Percentiles rank a stretch among this genome's conserved stretches.
phyloP scores from a whole-genome alignment of 2,888 invertebrate genomes.

The Mesochorus sp. region DNA sequence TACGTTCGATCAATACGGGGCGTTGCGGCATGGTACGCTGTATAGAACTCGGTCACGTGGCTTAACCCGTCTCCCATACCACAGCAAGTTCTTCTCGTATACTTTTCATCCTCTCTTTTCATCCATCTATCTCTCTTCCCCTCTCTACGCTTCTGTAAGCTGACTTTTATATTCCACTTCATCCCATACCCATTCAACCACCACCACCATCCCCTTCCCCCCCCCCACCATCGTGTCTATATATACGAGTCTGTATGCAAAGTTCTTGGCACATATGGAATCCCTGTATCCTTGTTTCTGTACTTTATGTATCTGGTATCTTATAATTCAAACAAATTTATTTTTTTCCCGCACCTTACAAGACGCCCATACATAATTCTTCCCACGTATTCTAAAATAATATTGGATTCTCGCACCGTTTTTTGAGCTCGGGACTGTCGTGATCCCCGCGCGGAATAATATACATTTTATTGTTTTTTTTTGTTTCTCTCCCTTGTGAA shows the following conservation, averaged over 20 bases:
- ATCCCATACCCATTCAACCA: slow-evolving; percentile 11
- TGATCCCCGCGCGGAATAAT: too few species aligned
- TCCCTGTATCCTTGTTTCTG: neutral
- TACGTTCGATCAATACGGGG: slow-evolving; percentile 77
- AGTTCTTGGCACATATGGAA: neutral
- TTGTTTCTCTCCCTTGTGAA: too few species aligned
- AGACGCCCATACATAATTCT: too few species aligned
- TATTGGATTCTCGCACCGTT: too few species aligned
- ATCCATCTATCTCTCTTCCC: neutral
- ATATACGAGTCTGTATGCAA: neutral
- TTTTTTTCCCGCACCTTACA: too few species aligned
- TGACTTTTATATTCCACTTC: slow-evolving; percentile 21
- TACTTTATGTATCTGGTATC: neutral
- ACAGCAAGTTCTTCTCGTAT: slow-evolving; percentile 60
- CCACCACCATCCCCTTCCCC: too few species aligned
- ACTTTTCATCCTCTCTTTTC: slow-evolving; percentile 55
- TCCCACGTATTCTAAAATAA: too few species aligned
- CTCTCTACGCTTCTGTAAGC: slow-evolving; percentile 6
- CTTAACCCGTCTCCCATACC: slow-evolving; percentile 69
- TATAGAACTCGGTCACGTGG: slow-evolving; percentile 74
- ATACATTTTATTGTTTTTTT: too few species aligned
- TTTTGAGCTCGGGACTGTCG: too few species aligned
- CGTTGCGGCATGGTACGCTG: slow-evolving; percentile 78
- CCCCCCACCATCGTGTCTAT: neutral
- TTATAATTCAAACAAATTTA: neutral